Evolutionary conservation across 2,113 vertebrate genomes (phyloP).

Genomic region (Ctenomys sociabilis): DNA sequence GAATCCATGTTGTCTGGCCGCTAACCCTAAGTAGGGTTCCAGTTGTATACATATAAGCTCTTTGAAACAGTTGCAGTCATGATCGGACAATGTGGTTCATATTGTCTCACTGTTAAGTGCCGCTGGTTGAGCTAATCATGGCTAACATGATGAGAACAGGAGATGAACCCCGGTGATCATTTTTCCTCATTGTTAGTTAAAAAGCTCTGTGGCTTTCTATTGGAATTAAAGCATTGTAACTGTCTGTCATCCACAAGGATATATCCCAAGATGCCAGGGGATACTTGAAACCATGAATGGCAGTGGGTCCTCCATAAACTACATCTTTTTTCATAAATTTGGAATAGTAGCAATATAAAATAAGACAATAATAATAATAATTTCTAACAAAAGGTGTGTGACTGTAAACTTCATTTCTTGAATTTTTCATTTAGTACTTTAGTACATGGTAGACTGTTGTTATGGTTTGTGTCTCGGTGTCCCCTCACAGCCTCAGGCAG

Average conservation of each 20-base stretch:
- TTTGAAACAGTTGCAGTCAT: neutral
- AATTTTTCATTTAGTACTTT: neutral
- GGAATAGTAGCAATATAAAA: neutral
- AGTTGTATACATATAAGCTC: neutral
- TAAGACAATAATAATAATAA: neutral
- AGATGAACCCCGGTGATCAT: neutral
- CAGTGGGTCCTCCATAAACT: neutral
- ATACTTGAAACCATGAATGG: neutral
- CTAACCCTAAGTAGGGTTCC: neutral
- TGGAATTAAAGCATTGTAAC: neutral
- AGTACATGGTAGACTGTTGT: neutral
- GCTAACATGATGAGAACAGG: neutral
- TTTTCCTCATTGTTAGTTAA: rapidly evolving
- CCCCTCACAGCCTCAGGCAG: too few relatives aligned
- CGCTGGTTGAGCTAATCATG: neutral
- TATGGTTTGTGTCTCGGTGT: too few relatives aligned
- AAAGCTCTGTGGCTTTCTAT: neutral
- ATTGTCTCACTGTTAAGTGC: neutral
- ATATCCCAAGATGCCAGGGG: neutral
- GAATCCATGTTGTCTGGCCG: neutral
- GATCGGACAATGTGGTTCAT: neutral
- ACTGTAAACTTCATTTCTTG: neutral
- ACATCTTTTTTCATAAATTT: neutral
- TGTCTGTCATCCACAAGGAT: too few relatives aligned
- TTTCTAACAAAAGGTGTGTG: neutral